phyloP scores from a whole-genome alignment of 2,888 invertebrate genomes.

The Cheilosia vulpina region DNA sequence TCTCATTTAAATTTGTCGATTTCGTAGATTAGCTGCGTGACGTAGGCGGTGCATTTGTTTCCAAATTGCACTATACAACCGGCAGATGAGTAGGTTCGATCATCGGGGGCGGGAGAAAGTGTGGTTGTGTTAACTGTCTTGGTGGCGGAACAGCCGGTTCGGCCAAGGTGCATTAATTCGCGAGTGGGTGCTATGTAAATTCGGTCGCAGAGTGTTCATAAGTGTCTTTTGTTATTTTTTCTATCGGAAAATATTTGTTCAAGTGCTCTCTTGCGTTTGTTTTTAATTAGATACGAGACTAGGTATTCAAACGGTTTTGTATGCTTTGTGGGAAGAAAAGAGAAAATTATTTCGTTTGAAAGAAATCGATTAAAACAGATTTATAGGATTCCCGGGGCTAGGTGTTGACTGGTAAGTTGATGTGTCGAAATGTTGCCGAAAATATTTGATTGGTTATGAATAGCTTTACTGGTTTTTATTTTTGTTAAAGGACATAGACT shows the following conservation, averaged over 20 bases:
- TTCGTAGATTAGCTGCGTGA: slow-evolving; percentile 1
- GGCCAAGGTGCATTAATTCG: slow-evolving; percentile 59
- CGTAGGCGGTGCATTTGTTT: slow-evolving; percentile 35
- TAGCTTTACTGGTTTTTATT: too few species aligned
- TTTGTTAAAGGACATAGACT: too few species aligned
- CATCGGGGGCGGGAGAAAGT: slow-evolving; percentile 68
- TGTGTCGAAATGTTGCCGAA: too few species aligned
- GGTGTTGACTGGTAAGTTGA: too few species aligned
- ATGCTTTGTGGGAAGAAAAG: too few species aligned
- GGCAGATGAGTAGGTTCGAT: not conserved
- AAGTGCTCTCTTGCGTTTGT: not conserved
- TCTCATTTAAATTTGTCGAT: not conserved
- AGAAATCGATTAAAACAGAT: too few species aligned
- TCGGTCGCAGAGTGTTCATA: slow-evolving; percentile 24
- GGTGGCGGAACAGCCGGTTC: slow-evolving; percentile 4
- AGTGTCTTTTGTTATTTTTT: not conserved
- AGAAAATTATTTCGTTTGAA: too few species aligned
- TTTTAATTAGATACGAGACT: not conserved
- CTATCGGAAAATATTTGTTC: slow-evolving; percentile 25
- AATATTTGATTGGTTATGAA: too few species aligned
- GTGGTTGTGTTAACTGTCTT: slow-evolving; percentile 8
- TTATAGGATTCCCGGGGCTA: too few species aligned
- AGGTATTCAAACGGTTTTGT: not conserved
- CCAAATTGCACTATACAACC: not conserved
- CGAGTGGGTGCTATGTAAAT: slow-evolving; percentile 70